A percentile compares a stretch with the other conserved stretches of the same genome.
phyloP scores from a whole-genome alignment of 2,797 vertebrate species.

The Antrozous pallidus region DNA sequence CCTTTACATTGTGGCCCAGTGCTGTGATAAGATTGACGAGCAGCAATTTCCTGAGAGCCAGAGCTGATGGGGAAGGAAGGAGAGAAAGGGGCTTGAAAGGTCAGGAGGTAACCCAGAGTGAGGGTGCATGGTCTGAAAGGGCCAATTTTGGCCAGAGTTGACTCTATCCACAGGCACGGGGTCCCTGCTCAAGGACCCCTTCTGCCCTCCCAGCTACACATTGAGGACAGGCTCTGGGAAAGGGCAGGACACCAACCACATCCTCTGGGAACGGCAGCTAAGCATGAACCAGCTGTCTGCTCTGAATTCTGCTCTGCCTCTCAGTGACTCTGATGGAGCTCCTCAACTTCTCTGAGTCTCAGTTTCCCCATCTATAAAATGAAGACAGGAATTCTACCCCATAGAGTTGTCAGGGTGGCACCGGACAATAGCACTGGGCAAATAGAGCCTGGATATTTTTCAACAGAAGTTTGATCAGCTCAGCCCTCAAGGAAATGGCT shows the following conservation, averaged over 20 bases:
- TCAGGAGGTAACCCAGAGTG: neutral
- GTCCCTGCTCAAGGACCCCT: neutral
- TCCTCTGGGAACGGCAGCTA: neutral
- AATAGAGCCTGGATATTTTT: neutral
- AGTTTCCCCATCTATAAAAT: neutral
- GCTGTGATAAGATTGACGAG: neutral
- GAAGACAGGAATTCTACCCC: neutral
- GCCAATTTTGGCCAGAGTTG: neutral
- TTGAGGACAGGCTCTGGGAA: neutral
- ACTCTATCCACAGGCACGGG: neutral
- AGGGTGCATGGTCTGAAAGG: neutral
- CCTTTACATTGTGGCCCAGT: conserved; percentile 60
- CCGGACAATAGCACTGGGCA: neutral
- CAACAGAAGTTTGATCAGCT: neutral
- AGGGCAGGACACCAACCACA: neutral
- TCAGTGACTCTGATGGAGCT: neutral
- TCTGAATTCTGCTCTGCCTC: neutral
- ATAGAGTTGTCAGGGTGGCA: neutral
- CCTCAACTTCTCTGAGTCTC: neutral
- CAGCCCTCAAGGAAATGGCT: neutral
- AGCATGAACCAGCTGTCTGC: neutral
- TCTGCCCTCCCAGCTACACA: neutral
- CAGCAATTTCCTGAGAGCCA: neutral
- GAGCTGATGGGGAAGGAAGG: neutral
- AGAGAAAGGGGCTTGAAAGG: neutral